phyloP scores from a whole-genome alignment of 2,797 vertebrate genomes.

The Apodemus agrarius region DNA sequence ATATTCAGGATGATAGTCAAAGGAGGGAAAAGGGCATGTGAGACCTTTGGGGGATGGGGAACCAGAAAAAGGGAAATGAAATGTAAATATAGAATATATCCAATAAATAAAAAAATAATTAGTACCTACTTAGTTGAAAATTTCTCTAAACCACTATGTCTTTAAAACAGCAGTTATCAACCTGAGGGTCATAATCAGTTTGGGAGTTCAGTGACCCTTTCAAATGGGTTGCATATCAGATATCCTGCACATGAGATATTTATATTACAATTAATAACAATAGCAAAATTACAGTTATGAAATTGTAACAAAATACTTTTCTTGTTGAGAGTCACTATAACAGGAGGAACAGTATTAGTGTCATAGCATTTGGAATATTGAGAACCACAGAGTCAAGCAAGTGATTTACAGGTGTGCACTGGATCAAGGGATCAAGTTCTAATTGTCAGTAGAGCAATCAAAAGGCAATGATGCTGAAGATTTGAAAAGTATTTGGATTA shows the following conservation, averaged over 20 bases:
- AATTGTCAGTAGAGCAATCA: not conserved
- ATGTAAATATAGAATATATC: too few relatives aligned
- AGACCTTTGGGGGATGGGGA: too few relatives aligned
- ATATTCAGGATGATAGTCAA: not conserved
- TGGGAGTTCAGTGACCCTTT: not conserved
- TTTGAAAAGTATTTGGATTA: not conserved
- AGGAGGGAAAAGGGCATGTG: too few relatives aligned
- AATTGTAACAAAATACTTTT: too few relatives aligned
- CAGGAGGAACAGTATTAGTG: too few relatives aligned
- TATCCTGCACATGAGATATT: not conserved
- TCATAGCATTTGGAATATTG: not conserved
- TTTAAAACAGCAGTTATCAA: not conserved
- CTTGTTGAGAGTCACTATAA: not conserved
- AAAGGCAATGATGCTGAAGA: not conserved
- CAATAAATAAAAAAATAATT: too few relatives aligned
- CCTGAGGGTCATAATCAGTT: not conserved
- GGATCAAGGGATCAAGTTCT: not conserved
- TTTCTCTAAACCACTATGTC: not conserved
- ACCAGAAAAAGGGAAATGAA: too few relatives aligned
- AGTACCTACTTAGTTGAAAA: not conserved
- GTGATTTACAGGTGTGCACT: not conserved
- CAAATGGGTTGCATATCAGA: not conserved
- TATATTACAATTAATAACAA: not conserved
- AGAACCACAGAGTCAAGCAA: not conserved
- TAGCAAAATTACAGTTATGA: not conserved